Evolutionary conservation across 2,888 invertebrate species (phyloP), one percentile per base, ranked within the genome.

Genomic region (Melinaea menophilus): DNA sequence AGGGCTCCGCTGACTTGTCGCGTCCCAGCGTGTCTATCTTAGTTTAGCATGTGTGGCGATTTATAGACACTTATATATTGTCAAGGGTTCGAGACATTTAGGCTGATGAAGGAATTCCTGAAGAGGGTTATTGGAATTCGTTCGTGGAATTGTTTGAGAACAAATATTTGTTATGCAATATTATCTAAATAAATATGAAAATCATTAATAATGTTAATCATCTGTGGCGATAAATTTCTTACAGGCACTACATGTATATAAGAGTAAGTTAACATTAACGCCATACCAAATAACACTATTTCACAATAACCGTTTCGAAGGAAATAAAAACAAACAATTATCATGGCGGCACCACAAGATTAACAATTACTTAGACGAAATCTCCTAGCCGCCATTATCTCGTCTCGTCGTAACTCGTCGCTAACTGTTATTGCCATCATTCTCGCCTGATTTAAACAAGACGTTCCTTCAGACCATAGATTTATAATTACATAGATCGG

Each of bases 1-100:
- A 90, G 89, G 90, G 88, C 85, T 70, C 78, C 72, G 89, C 87
- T 86, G 88, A 88, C 79, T 87, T 84, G 88, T 84, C 87, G 82
- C 82, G 82, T 82, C 82, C 82, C 76, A 80, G 77, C 80, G 80
- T 81, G 89, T 88, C 88, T 84, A 84, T 88, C 88, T 88, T 82
- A 83, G 82, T 85, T 84, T 81, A 86, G 80, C 86, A 86, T 85
- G 86, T 80, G 82, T 68, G 75, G 78, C 67, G 72, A 88, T 88
- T 88, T 86, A 87, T 86, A 72, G 75, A 66, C 77, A 74, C 79
- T 71, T 75, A 75, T 76, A 72, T 76, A 73, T 74, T 76, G 77
- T 73, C 71, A 69, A 71, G 72, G 66, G 70, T 66, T 57, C 63
- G 64, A 57, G 62, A 69, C 68, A 69, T 72, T 71, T 63, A 63